Base-by-base conservation (phyloP, 2,113 vertebrate species). In the Thunnus maccoyii region DNA sequence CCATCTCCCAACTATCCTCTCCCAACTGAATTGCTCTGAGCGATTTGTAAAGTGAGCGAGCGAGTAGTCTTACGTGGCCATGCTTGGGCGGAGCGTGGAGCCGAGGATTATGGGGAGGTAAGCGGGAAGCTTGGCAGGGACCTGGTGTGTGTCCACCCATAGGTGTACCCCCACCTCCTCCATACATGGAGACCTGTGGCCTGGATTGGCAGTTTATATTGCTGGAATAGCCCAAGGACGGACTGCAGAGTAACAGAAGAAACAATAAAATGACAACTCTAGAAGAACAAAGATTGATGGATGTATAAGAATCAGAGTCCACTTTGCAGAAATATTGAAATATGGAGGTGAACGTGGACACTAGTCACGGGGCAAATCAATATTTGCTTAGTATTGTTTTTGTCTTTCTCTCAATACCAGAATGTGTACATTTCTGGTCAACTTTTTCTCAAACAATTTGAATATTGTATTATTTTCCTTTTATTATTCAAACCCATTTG, bases 121-220 rank as follows among this genome's bases (percentile, higher is more conserved):
- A 86, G 64, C 93, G 92, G 3, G 93, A 91, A 8, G 92, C 91
- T 72, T 94, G 96, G 87, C 86, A 94, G 11, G 89, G 93, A 36
- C 96, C 96, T 1, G 96, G 94, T 68, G 95, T 85, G 86, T 96
- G 93, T 62, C 95, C 95, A 0, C 96, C 95, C 0, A 96, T 67
- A 1, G 93, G 86, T 0, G 90, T 90, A 0, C 86, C 90, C 32
- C 90, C 92, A 0, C 89, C 91, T 70, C 91, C 93, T 83, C 95
- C 93, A 5, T 96, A 97, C 77, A 96, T 94, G 86, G 95, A 94
- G 0, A 94, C 92, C 64, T 96, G 94, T 63, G 92, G 89, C 85
- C 97, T 96, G 78, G 94, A 93, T 75, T 96, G 97, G 88, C 97
- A 97, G 83, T 94, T 96, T 2, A 96, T 94, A 18, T 96, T 96